These are phyloP conservation scores for Zootermopsis nevadensis DNA, from an alignment of 2,888 invertebrate genomes.

Conservation along the genomic window DNA sequence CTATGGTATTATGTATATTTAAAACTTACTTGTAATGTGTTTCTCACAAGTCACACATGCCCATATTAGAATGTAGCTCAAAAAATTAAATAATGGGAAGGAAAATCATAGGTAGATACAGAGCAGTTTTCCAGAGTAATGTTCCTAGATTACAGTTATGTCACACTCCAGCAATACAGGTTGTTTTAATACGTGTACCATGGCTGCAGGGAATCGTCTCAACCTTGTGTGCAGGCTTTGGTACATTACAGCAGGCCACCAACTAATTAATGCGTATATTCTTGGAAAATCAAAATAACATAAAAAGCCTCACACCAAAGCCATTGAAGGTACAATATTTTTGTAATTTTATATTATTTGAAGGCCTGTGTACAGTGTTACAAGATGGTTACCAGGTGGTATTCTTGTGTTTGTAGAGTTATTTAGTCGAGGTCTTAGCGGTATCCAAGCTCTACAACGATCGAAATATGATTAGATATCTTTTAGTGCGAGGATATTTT, in stretches of 20 bases:
- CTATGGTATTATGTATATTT: background rate
- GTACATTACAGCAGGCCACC: background rate
- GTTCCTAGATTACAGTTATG: slow-evolving; percentile 44
- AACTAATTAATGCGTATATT: background rate
- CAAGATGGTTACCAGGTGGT: background rate
- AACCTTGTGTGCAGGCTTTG: background rate
- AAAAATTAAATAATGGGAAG: slow-evolving; percentile 30
- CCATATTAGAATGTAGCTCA: slow-evolving; percentile 29
- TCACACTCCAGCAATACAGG: slow-evolving; percentile 4
- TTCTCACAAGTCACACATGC: slow-evolving; percentile 5
- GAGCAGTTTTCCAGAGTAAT: slow-evolving; percentile 38
- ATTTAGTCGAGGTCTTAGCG: slow-evolving; percentile 23
- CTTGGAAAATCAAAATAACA: background rate
- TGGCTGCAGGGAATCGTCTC: slow-evolving; percentile 41
- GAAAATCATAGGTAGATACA: slow-evolving; percentile 13
- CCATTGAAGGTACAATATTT: background rate
- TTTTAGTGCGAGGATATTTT: slow-evolving; percentile 14
- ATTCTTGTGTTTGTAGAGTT: slow-evolving; percentile 4
- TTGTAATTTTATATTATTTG: slow-evolving; percentile 24
- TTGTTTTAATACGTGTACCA: slow-evolving; percentile 31
- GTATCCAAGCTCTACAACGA: background rate
- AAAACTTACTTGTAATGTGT: background rate
- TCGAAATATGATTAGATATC: background rate
- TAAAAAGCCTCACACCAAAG: background rate
- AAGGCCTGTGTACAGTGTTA: background rate